Base-by-base conservation (phyloP, 2,888 invertebrate species). In the Volucella inflata region DNA sequence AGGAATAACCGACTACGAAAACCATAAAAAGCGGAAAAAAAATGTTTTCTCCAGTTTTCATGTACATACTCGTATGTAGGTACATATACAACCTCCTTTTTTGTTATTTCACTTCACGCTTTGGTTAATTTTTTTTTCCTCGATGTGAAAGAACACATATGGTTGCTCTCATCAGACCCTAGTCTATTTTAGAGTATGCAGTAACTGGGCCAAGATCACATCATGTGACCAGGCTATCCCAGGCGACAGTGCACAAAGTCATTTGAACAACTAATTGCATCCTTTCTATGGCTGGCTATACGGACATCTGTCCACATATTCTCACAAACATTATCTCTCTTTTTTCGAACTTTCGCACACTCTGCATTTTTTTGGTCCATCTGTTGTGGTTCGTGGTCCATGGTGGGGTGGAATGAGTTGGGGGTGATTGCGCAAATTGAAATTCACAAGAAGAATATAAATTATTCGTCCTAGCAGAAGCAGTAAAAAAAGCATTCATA, bases 201-300 rank as follows among this genome's bases (percentile, higher is more conserved):
- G 42, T 17, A 65, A 75, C n/a, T 30, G 51, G 14, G 10, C 30
- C n/a, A 55, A 40, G 51, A 60, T 46, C 51, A 42, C 53, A 62
- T n/a, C 17, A 53, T 44, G 36, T 44, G 36, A 65, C 67, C n/a
- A 67, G 12, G 59, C 67, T 51, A 59, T 67, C 60, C 53, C 46
- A 50, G 57, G 50, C 64, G 70, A 78, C 77, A 78, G 64, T 70
- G 70, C 59, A 64, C 50, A 70, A 70, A 78, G 55, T 70, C 60
- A 71, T 78, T 78, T 70, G 40, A 48, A 36, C 55, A 64, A 64
- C 62, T 78, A 78, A 78, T 78, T 78, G 77, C 77, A 70, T 78
- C 77, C 77, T 64, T 70, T 68, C 64, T 60, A 64, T 70, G 64
- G 48, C 17, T 40, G 40, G 30, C 55, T 64, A 11, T 55, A 12